A percentile compares a stretch with the other conserved stretches of the same genome.
phyloP scores from a whole-genome alignment of 1,140 invertebrate species.

The Bombus pyrosoma region DNA sequence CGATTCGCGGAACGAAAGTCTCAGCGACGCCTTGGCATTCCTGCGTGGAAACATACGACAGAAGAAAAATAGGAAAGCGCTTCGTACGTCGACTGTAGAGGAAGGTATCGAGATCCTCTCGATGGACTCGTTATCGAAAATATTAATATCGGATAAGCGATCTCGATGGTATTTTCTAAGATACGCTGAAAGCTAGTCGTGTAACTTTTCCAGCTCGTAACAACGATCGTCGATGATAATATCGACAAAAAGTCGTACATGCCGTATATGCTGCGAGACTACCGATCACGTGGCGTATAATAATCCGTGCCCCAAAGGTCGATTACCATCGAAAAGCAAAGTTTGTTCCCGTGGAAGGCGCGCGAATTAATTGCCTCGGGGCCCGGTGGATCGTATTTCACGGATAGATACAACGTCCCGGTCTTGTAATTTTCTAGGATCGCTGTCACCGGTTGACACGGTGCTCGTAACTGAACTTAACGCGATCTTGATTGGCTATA shows the following conservation, averaged over 20 bases:
- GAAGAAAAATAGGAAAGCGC: background rate
- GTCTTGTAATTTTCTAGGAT: slow-evolving; percentile 42
- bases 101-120: no score
- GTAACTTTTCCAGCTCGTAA: slow-evolving; percentile 1
- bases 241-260: slow-evolving; percentile 4
- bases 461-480: slow-evolving; percentile 60
- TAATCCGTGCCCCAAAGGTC: background rate
- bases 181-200: background rate
- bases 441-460: slow-evolving; percentile 56
- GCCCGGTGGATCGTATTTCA: slow-evolving; percentile 15
- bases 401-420: slow-evolving; percentile 6
- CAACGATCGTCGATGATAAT: background rate
- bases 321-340: background rate
- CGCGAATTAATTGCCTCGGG: slow-evolving; percentile 18
- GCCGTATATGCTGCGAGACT: background rate
- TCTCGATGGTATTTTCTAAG: background rate
- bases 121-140: background rate
- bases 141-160: background rate
- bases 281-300: background rate
- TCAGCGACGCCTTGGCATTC: background rate
- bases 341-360: slow-evolving; percentile 26
- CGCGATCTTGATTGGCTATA: slow-evolving; percentile 68
- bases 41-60: no score
- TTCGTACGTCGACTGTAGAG: background rate
- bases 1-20: slow-evolving; percentile 1